phyloP scores from a whole-genome alignment of 1,140 invertebrate genomes.

The Pantala flavescens region DNA sequence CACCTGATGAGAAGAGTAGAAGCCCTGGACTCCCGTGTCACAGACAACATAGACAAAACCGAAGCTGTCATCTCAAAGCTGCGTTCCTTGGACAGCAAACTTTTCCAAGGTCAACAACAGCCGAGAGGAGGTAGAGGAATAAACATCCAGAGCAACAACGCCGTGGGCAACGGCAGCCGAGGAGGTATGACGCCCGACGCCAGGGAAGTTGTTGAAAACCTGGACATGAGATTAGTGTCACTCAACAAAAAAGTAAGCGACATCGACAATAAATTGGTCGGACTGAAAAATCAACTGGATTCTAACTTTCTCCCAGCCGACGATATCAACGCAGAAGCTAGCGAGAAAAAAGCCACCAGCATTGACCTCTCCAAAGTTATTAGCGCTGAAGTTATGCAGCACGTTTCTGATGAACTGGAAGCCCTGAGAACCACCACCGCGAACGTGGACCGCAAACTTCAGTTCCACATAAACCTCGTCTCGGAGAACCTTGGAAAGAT shows the following conservation, averaged over 20 bases:
- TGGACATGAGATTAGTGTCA: slow-evolving; percentile 53
- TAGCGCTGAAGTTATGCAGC: slow-evolving; percentile 61
- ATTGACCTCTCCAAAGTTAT: slow-evolving; percentile 69
- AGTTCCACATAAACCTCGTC: slow-evolving; percentile 72
- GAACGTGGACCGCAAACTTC: slow-evolving; percentile 67
- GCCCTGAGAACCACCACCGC: slow-evolving; percentile 60
- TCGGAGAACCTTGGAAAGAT: slow-evolving; percentile 68
- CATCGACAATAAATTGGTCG: slow-evolving; percentile 65
- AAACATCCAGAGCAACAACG: background rate
- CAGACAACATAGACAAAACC: slow-evolving; percentile 73
- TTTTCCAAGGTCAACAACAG: slow-evolving; percentile 42
- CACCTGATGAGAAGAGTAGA: slow-evolving; percentile 73
- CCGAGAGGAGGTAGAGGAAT: slow-evolving; percentile 18
- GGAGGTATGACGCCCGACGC: slow-evolving; percentile 26
- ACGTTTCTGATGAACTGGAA: slow-evolving; percentile 62
- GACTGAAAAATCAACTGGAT: slow-evolving; percentile 68
- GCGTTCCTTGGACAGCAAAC: slow-evolving; percentile 55
- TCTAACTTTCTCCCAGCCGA: slow-evolving; percentile 66
- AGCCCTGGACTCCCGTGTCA: slow-evolving; percentile 62
- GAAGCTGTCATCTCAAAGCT: slow-evolving; percentile 67
- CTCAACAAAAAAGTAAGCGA: slow-evolving; percentile 70
- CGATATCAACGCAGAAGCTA: slow-evolving; percentile 71
- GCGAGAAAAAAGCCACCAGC: slow-evolving; percentile 70
- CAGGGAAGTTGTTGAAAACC: slow-evolving; percentile 29
- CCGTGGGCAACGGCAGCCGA: slow-evolving; percentile 28